These are phyloP conservation scores for Dendrolimus punctatus DNA, from an alignment of 1,140 invertebrate species.

Conservation along the genomic window DNA sequence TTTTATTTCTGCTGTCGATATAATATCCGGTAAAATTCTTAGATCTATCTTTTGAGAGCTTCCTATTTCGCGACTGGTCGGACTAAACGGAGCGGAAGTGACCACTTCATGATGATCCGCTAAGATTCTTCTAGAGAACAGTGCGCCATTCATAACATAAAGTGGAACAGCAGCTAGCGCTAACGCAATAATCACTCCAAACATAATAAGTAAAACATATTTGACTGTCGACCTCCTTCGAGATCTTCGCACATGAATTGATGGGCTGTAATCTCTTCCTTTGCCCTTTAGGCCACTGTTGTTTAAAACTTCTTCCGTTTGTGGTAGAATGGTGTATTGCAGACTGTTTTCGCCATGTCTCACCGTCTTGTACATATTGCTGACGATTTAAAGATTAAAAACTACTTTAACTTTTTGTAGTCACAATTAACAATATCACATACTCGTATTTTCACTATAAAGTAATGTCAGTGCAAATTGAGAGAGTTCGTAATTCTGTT, in stretches of 20 bases:
- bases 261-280: constrained; percentile 68
- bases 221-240: constrained; percentile 49
- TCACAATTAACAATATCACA: constrained; percentile 41
- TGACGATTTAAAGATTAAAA: constrained; percentile 37
- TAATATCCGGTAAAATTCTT: constrained; percentile 33
- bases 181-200: constrained; percentile 45
- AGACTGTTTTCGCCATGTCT: constrained; percentile 81
- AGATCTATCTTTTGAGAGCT: constrained; percentile 60
- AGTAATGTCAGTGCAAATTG: constrained; percentile 11
- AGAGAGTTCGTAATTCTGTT: constrained; percentile 19
- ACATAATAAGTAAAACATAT: constrained; percentile 48
- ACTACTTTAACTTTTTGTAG: constrained; percentile 35
- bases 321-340: constrained; percentile 81
- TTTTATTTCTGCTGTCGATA: constrained; percentile 29
- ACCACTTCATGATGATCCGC: constrained; percentile 39
- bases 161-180: constrained; percentile 49
- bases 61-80: constrained; percentile 38
- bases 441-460: constrained; percentile 35
- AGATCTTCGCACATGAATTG: constrained; percentile 50
- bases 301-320: constrained; percentile 77
- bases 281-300: constrained; percentile 73
- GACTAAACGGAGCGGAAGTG: constrained; percentile 38
- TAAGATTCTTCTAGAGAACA: constrained; percentile 38
- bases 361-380: constrained; percentile 82
- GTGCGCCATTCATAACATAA: constrained; percentile 49